Base-by-base conservation (phyloP, 1,140 invertebrate species). In the Micrasema longulum region DNA sequence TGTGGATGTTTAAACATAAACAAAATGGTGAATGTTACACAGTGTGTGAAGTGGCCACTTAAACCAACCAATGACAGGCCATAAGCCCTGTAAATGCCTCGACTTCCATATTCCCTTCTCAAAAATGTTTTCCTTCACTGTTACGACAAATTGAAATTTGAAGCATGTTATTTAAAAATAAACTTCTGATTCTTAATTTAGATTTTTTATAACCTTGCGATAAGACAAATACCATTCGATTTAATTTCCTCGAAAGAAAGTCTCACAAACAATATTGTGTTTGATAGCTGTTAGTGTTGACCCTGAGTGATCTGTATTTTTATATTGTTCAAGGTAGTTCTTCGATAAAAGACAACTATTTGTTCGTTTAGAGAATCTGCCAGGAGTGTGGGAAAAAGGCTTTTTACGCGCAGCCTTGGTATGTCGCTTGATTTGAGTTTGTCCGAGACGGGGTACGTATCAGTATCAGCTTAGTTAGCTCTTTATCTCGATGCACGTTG, bases 401-500 rank as follows among this genome's bases (percentile, higher is more conserved):
- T 60, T 60, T 60, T 60, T 60, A 20, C 36, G 6, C 10, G 36
- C 11, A 12, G 16, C 18, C 35, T 38, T 38, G 55, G 20, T 38
- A 23, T 60, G 3, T 31, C 18, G 60, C 41, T 11, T n/a, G 14
- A n/a, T 64, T 16, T 12, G 45, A 22, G 41, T 26, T 7, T 2
- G 7, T 31, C 7, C 26, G 20, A 41, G 22, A 14, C 26, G 18
- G 16, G 0, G 60, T 47, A 47, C 47, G n/a, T n/a, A n/a, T n/a
- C n/a, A n/a, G n/a, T n/a, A n/a, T n/a, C n/a, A n/a, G n/a, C n/a
- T 23, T 55, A 31, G n/a, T 5, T n/a, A 38, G 26, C 22, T 35
- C 41, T 52, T 57, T 69, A 69, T 69, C 53, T 69, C 67, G 70
- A 60, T 57, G 48, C 48, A 55, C 48, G 11, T 14, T 53, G 55